A percentile compares a stretch with the other conserved stretches of the same genome.
Conservation (phyloP, 2,888 invertebrate genomes). For the Ennomos quercinarius region DNA sequence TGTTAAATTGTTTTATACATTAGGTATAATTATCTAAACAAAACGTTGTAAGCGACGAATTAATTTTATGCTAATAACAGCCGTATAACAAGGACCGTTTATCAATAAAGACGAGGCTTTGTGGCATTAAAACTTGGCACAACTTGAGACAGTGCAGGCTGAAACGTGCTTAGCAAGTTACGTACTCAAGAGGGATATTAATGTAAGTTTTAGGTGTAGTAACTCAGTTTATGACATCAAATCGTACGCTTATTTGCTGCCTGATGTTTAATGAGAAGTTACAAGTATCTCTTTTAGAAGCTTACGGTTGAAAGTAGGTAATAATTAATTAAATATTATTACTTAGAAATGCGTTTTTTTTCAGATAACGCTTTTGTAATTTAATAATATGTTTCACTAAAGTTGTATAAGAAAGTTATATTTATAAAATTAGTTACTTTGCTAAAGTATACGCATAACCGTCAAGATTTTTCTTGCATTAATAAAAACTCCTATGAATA, state of each 20-base stretch:
- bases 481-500: too few relatives aligned
- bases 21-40: slow-evolving; percentile 1
- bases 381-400: too few relatives aligned
- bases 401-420: too few relatives aligned
- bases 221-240: slow-evolving; percentile 35
- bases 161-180: slow-evolving; percentile 42
- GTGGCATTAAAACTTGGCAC: slow-evolving; percentile 44
- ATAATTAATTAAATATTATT: too few relatives aligned
- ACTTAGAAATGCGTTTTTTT: too few relatives aligned
- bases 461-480: too few relatives aligned
- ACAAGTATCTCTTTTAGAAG: background rate
- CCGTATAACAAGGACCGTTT: slow-evolving; percentile 37
- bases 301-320: too few relatives aligned
- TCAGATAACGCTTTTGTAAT: too few relatives aligned
- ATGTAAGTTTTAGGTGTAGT: slow-evolving; percentile 41
- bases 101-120: slow-evolving; percentile 44
- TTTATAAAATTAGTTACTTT: too few relatives aligned
- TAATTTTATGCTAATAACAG: slow-evolving; percentile 35
- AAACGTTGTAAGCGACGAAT: slow-evolving; percentile 11
- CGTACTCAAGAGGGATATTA: slow-evolving; percentile 43
- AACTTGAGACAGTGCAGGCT: slow-evolving; percentile 45
- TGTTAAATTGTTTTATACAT: slow-evolving; percentile 6
- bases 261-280: slow-evolving; percentile 15
- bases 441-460: too few relatives aligned
- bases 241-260: slow-evolving; percentile 40